Evolutionary conservation across 64 coral and sea anemone genomes (phyloP).

Genomic region (Astreopora myriophthalma): DNA sequence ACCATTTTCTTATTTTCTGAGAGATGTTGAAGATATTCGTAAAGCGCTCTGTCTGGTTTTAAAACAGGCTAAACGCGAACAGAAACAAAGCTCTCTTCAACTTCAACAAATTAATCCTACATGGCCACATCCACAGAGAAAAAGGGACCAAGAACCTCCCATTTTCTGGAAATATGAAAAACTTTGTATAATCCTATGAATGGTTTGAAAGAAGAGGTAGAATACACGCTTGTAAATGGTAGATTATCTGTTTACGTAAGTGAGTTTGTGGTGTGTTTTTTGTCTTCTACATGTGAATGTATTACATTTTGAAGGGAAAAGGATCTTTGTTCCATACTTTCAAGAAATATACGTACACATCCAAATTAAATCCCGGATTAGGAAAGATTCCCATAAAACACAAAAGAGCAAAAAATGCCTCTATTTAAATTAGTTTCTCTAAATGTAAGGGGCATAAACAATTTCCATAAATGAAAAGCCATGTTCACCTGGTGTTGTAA

Average conservation of each 20-base stretch:
- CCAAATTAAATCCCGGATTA: too few relatives aligned
- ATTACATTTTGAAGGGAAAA: background rate
- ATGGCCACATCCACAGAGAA: background rate
- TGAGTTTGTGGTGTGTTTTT: background rate
- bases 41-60: background rate
- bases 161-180: background rate
- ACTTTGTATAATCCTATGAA: background rate
- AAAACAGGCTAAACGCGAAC: background rate
- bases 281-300: background rate
- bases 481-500: too few relatives aligned
- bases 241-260: background rate
- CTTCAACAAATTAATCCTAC: background rate
- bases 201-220: background rate
- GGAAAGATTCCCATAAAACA: too few relatives aligned
- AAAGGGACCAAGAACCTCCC: background rate
- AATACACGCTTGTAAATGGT: background rate
- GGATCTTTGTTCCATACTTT: too few relatives aligned
- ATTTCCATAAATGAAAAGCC: too few relatives aligned
- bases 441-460: too few relatives aligned
- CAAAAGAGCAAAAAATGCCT: too few relatives aligned
- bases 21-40: too few relatives aligned
- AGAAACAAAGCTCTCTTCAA: background rate
- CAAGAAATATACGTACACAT: too few relatives aligned
- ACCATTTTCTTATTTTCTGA: too few relatives aligned
- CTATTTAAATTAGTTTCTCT: too few relatives aligned